phyloP scores from a whole-genome alignment of 2,888 invertebrate genomes.

The Cancer borealis region DNA sequence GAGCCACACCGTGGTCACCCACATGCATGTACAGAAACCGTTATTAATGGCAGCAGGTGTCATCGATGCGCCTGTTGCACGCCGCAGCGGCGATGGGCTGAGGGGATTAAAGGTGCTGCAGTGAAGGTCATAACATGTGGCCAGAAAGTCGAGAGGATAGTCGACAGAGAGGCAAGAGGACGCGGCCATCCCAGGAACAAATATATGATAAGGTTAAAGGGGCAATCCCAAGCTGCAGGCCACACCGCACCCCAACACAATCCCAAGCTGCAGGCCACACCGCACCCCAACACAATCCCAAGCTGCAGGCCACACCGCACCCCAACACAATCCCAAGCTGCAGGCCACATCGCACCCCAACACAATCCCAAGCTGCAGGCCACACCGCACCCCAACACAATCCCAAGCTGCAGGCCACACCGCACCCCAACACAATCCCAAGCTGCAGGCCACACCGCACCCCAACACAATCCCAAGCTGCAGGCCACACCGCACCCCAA shows the following conservation, averaged over 20 bases:
- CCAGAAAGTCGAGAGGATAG: neutral
- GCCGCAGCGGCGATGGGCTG: neutral
- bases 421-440: too few species aligned
- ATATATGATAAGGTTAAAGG: slow-evolving; percentile 10
- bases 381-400: too few species aligned
- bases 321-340: too few species aligned
- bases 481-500: too few species aligned
- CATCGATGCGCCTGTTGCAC: neutral
- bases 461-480: too few species aligned
- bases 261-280: too few species aligned
- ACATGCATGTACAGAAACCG: neutral
- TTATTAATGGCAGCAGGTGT: neutral
- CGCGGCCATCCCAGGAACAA: slow-evolving; percentile 21
- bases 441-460: too few species aligned
- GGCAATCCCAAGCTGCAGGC: neutral
- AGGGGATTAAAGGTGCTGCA: neutral
- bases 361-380: too few species aligned
- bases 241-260: neutral
- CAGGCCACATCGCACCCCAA: too few species aligned
- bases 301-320: too few species aligned
- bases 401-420: too few species aligned
- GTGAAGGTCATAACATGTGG: neutral
- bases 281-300: neutral
- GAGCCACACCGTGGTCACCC: neutral
- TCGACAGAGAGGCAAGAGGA: neutral